phyloP scores from a whole-genome alignment of 2,113 vertebrate species.

The Eudorcas thomsonii region DNA sequence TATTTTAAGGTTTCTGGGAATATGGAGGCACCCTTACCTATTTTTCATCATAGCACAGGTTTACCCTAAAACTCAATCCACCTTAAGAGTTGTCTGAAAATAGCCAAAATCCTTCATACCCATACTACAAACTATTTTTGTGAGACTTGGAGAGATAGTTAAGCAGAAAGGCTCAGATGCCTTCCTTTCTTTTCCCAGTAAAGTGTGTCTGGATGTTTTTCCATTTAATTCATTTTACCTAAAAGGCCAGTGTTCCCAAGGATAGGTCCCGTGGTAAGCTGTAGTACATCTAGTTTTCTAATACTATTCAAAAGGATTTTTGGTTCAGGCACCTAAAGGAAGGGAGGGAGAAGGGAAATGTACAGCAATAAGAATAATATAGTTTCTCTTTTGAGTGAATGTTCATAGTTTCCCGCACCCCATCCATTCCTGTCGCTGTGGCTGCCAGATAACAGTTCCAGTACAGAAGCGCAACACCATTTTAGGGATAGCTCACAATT shows the following conservation, averaged over 20 bases:
- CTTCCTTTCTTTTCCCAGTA: background rate
- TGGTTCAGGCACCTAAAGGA: background rate
- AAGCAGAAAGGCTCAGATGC: background rate
- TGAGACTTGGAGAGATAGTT: background rate
- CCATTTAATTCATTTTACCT: background rate
- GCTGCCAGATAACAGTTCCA: conserved; percentile 21
- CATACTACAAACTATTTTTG: background rate
- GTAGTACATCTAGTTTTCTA: background rate
- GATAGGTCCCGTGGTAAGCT: background rate
- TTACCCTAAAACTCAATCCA: background rate
- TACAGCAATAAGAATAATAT: background rate
- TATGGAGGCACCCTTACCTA: background rate
- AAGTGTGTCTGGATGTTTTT: background rate
- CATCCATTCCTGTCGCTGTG: conserved; percentile 29
- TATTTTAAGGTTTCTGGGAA: background rate
- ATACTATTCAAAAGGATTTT: background rate
- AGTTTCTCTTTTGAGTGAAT: background rate
- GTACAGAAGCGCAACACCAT: background rate
- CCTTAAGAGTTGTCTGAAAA: background rate
- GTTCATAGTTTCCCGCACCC: conserved; percentile 25
- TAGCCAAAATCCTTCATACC: background rate
- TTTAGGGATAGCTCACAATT: conserved; percentile 49
- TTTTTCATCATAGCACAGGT: background rate
- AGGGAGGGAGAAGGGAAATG: background rate
- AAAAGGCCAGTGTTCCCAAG: background rate